Evolutionary conservation across 2,888 invertebrate genomes (phyloP).

Genomic region (Clivina fossor): DNA sequence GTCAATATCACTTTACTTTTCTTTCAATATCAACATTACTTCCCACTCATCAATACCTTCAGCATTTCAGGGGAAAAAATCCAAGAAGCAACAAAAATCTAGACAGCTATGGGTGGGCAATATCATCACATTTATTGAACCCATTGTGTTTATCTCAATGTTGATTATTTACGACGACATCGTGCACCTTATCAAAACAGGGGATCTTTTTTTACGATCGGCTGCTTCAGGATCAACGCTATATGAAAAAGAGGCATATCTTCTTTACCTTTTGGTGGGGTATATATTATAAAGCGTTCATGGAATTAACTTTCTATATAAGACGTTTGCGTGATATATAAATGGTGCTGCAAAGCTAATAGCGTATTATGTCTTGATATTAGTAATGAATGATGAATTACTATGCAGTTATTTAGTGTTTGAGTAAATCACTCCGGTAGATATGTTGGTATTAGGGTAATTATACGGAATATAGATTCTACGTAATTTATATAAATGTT

Average conservation of each 20-base stretch:
- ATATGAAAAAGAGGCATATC: neutral
- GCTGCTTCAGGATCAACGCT: neutral
- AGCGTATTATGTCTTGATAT: slow-evolving; percentile 25
- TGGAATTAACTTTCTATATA: slow-evolving; percentile 14
- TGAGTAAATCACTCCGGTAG: slow-evolving; percentile 24
- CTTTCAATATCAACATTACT: too few species aligned
- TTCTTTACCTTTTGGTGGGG: too few species aligned
- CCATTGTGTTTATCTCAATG: slow-evolving; percentile 38
- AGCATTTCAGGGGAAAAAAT: too few species aligned
- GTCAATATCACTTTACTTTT: too few species aligned
- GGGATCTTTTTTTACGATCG: slow-evolving; percentile 37
- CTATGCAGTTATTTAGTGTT: slow-evolving; percentile 14
- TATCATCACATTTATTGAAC: slow-evolving; percentile 34
- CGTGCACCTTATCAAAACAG: slow-evolving; percentile 36
- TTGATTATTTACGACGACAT: slow-evolving; percentile 40
- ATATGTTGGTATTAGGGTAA: too few species aligned
- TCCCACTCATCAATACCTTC: too few species aligned
- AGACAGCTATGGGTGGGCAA: too few species aligned
- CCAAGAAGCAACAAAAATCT: too few species aligned
- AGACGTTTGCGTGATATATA: slow-evolving; percentile 30
- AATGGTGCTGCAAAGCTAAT: slow-evolving; percentile 15
- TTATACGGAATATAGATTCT: too few species aligned
- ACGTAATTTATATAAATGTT: too few species aligned
- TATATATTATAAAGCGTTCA: neutral
- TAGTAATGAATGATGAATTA: slow-evolving; percentile 28